Evolutionary conservation across 2,888 invertebrate species (phyloP), one percentile per base, ranked within the genome.

Genomic region (Malthinus seriepunctatus): DNA sequence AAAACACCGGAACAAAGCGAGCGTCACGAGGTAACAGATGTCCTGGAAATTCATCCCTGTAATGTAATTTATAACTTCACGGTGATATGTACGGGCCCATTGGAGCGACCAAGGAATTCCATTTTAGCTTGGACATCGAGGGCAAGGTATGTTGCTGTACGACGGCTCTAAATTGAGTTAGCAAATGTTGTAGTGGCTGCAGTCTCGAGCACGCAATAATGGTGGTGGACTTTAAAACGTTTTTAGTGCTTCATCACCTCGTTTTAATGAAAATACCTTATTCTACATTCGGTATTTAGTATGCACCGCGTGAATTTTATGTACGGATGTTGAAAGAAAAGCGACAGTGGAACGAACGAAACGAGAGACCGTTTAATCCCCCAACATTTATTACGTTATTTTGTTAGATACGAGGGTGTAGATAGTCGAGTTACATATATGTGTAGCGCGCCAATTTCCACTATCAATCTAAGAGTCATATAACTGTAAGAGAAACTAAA

Each of bases 201-300:
- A 72, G 68, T 62, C 72, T 67, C 66, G 69, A 71, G 70, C 65
- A 71, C 71, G 72, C 72, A 74, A 75, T 75, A 75, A 74, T 70
- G 71, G 69, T 63, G 63, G 58, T 64, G 67, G 62, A 70, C 69
- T 62, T 65, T 71, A 23, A 23, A 42, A 23, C 39, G 14, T 71
- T 69, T 65, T 63, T 67, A 67, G 71, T 73, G 73, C 74, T 75
- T 73, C 76, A 75, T 76, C 76, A 76, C 74, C 73, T 74, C 72
- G 67, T 67, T 70, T 76, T 76, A 76, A 77, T 77, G 76, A 76
- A 77, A 77, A 77, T 76, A 72, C 76, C 74, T 71, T 69, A 69
- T 64, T 54, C 63, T 64, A 60, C 70, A 63, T 66, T 70, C 60
- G 58, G 62, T 56, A 65, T 67, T 63, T 65, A 63, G 61, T 63